These are phyloP conservation scores for Arctia plantaginis DNA, from an alignment of 2,888 invertebrate genomes.

Conservation along the genomic window DNA sequence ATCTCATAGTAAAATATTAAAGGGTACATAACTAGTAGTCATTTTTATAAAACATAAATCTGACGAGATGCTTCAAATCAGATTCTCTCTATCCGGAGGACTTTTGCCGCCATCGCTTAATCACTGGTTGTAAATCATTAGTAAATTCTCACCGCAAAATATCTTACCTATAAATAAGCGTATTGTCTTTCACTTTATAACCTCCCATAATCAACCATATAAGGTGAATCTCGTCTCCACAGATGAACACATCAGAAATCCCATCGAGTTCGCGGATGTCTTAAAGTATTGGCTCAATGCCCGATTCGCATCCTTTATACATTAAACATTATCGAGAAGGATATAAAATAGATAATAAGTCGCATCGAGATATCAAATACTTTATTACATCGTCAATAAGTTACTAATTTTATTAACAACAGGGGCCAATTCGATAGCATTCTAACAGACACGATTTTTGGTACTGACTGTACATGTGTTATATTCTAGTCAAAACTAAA, in stretches of 20 bases:
- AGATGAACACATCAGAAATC: constrained; percentile 39
- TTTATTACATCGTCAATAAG: constrained; percentile 16
- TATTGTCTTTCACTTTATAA: constrained; percentile 6
- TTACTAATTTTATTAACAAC: constrained; percentile 16
- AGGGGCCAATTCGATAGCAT: background rate
- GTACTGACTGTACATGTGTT: background rate
- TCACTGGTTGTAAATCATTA: constrained; percentile 11
- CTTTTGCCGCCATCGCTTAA: background rate
- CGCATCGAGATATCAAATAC: constrained; percentile 16
- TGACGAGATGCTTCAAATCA: background rate
- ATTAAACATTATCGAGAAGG: constrained; percentile 50
- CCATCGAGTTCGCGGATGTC: constrained; percentile 44
- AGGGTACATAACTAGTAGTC: background rate
- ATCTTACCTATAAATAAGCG: background rate
- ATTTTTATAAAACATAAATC: background rate
- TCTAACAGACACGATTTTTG: background rate
- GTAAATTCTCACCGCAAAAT: background rate
- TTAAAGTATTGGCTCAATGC: constrained; percentile 46
- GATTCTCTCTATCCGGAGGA: background rate
- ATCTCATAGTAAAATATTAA: too few relatives aligned
- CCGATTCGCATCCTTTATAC: constrained; percentile 44
- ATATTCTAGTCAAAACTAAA: background rate
- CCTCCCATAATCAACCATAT: constrained; percentile 9
- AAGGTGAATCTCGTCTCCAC: constrained; percentile 16
- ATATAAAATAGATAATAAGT: constrained; percentile 52